Evolutionary conservation across 1,140 invertebrate genomes (phyloP), one percentile per base, ranked within the genome.

Genomic region (Drosophila eugracilis): DNA sequence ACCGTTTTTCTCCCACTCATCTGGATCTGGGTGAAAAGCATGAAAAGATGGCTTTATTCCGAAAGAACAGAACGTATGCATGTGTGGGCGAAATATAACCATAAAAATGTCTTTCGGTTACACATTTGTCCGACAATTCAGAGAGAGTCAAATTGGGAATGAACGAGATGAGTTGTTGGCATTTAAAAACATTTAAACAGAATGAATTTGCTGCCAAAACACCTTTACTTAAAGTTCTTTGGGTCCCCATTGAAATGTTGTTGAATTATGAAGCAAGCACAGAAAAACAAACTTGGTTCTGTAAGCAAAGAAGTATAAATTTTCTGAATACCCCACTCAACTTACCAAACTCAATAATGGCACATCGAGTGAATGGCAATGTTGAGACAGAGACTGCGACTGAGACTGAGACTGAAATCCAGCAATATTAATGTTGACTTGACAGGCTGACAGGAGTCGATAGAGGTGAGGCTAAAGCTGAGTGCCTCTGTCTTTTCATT

Each of bases 91-190:
- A 19, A 39, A 41, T 57, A 41, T 57, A 60, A 45, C 60, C 72
- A 73, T 81, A 81, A 84, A 73, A 79, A 78, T 75, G 52, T 63
- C 59, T 71, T 54, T 74, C 50, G 45, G 19, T 66, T 60, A 71
- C 59, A 60, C 58, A 66, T 62, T 81, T 62, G 39, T 41, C 53
- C 60, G 22, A 52, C 36, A 67, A 53, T 67, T 39, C 30, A 34
- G 44, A 21, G 44, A 21, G 45, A 65, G 30, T 42, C 39, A 48
- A 49, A 48, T 17, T 50, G 30, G 44, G 49, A 41, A 41, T 7
- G 21, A 28, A 21, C 15, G 47, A 7, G 44, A 34, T 14, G 41
- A 26, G 37, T 12, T 24, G 41, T 22, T 69, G 32, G 19, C 15
- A 34, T 44, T 70, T 32, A 24, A 34, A 34, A 49, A 42, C 58